Evolutionary conservation across 2,888 invertebrate species (phyloP).

Genomic region (Eilema sororculum): DNA sequence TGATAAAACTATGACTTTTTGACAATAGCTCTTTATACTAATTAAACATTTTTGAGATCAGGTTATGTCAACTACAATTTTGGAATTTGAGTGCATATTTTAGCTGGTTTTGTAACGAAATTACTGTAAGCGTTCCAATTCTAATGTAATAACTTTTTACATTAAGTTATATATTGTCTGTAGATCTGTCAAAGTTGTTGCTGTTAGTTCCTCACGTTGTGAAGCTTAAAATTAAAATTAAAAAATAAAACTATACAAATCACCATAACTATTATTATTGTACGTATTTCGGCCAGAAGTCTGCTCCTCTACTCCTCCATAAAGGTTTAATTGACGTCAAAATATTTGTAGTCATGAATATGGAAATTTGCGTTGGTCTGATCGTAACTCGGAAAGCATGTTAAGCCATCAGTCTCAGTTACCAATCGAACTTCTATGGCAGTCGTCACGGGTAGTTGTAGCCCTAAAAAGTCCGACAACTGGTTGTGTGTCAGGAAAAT

Average conservation of each 20-base stretch:
- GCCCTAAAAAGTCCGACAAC: too few species aligned
- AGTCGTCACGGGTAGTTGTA: too few species aligned
- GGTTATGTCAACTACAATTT: background rate
- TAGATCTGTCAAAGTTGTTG: background rate
- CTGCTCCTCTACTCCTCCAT: background rate
- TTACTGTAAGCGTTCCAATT: background rate
- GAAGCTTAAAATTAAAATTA: background rate
- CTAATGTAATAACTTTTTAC: background rate
- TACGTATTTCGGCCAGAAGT: background rate
- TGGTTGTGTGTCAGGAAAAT: too few species aligned
- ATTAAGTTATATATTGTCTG: background rate
- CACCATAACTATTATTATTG: background rate
- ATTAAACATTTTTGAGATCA: slow-evolving; percentile 41
- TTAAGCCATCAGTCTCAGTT: too few species aligned
- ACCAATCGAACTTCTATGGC: too few species aligned
- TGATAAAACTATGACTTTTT: slow-evolving; percentile 64
- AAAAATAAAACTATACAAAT: background rate
- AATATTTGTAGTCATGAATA: too few species aligned
- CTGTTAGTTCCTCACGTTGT: background rate
- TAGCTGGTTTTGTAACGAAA: background rate
- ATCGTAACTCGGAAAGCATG: too few species aligned
- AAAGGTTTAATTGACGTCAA: background rate
- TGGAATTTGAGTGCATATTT: background rate
- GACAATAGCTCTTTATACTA: slow-evolving; percentile 51
- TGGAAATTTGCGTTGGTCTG: too few species aligned